Percentiles rank a stretch among this genome's conserved stretches.
Evolutionary conservation across 2,113 vertebrate genomes (phyloP).

Genomic region (Nycticebus coucang): DNA sequence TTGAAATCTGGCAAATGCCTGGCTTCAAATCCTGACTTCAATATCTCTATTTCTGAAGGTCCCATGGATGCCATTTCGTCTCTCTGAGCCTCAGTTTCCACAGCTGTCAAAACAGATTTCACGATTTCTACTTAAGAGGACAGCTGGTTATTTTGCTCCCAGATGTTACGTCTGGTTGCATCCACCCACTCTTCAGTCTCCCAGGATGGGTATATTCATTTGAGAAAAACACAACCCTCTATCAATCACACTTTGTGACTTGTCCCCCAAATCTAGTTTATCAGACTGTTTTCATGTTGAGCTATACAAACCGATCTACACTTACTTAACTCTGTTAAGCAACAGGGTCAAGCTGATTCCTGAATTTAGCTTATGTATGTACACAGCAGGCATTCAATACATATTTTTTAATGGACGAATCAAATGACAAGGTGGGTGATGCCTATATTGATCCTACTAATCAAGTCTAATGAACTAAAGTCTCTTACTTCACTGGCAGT

Average conservation of each 20-base stretch:
- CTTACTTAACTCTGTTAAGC: background rate
- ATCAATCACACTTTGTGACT: background rate
- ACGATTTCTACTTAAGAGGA: conserved; percentile 1
- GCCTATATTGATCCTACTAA: background rate
- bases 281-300: background rate
- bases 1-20: background rate
- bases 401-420: background rate
- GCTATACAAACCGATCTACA: background rate
- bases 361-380: background rate
- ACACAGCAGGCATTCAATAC: background rate
- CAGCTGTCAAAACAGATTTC: background rate
- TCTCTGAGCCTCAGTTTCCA: conserved; percentile 46
- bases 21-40: background rate
- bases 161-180: background rate
- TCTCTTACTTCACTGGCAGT: background rate
- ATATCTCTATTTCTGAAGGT: background rate
- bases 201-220: background rate
- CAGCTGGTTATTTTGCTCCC: background rate
- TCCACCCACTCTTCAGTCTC: background rate
- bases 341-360: background rate
- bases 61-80: background rate
- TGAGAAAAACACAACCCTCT: background rate
- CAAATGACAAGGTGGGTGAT: background rate
- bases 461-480: background rate
- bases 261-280: background rate